Evolutionary conservation across 2,888 invertebrate genomes (phyloP), one percentile per base, ranked within the genome.

Genomic region (Ptilodon capucinus): DNA sequence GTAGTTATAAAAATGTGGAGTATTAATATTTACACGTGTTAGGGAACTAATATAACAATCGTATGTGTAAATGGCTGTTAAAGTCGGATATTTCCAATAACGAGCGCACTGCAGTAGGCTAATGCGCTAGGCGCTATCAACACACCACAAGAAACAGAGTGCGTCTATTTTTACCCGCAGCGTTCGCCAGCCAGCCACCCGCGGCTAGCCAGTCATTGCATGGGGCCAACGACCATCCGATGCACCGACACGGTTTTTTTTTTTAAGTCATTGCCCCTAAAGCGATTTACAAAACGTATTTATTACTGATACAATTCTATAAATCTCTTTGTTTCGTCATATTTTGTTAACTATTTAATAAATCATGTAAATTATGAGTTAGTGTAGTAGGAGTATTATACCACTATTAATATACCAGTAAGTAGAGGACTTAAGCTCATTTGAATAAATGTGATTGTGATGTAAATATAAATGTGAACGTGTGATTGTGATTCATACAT

Each of bases 261-360:
- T 78, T 81, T 70, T 77, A 81, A 82, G 86, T 84, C 85, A 79
- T 76, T 78, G 84, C 75, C 81, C 85, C 74, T 76, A 49, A 54
- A 59, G 60, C 69, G 70, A 70, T 69, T 71, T 69, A 64, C 54
- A 39, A 40, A 44, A 55, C 47, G 56, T 8, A 45, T 38, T 40
- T n/a, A n/a, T n/a, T 46, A 53, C 48, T 49, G 35, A 54, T 42
- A 45, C 42, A 56, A 50, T 45, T 51, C 30, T 30, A 8, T 16
- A n/a, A 25, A 32, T 14, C 14, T 32, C 13, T 14, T 8, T 30
- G 32, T 32, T 7, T 13, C 7, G 14, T 6, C 32, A 14, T 8
- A n/a, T 4, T n/a, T n/a, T 28, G 3, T 7, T 1, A n/a, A 28
- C 4, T n/a, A 3, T 28, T n/a, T n/a, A n/a, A 7, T 2, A n/a